Evolutionary conservation across 2,888 invertebrate genomes (phyloP).

Genomic region (Drosophila mettleri): DNA sequence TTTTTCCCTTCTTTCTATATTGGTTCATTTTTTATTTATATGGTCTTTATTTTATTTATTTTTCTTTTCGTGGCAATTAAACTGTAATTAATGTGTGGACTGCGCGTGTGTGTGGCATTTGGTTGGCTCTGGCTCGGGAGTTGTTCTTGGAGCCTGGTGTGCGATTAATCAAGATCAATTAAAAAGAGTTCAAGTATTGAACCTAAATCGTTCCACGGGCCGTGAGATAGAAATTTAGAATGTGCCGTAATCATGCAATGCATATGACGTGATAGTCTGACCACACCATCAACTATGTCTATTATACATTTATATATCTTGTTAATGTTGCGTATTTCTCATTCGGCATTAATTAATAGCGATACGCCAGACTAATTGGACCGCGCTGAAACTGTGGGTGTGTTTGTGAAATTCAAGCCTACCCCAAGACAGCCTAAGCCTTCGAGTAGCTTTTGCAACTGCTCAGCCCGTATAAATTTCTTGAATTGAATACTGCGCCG

Average conservation of each 20-base stretch:
- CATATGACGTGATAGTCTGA: conserved; percentile 21
- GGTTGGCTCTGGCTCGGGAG: conserved; percentile 29
- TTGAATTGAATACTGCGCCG: not conserved
- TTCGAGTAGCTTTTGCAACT: not conserved
- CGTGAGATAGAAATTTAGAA: conserved; percentile 65
- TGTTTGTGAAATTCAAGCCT: conserved; percentile 6
- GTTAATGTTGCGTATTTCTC: not conserved
- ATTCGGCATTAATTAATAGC: not conserved
- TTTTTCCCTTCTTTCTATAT: conserved; percentile 2
- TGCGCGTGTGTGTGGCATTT: conserved; percentile 50
- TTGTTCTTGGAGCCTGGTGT: conserved; percentile 58
- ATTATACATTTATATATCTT: not conserved
- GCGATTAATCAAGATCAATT: conserved; percentile 79
- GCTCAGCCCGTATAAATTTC: not conserved
- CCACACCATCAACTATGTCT: conserved; percentile 1
- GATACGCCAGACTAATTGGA: not conserved
- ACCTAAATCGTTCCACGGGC: conserved; percentile 64
- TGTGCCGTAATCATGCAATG: conserved; percentile 49
- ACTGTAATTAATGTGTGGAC: conserved; percentile 70
- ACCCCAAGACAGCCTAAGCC: not conserved
- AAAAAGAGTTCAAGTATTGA: conserved; percentile 78
- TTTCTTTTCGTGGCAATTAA: conserved; percentile 60
- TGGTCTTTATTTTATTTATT: conserved; percentile 29
- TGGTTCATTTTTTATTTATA: conserved; percentile 37
- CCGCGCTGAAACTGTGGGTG: not conserved